Evolutionary conservation across 1,140 invertebrate species (phyloP), one percentile per base, ranked within the genome.

Genomic region (Papilio polyxenes): DNA sequence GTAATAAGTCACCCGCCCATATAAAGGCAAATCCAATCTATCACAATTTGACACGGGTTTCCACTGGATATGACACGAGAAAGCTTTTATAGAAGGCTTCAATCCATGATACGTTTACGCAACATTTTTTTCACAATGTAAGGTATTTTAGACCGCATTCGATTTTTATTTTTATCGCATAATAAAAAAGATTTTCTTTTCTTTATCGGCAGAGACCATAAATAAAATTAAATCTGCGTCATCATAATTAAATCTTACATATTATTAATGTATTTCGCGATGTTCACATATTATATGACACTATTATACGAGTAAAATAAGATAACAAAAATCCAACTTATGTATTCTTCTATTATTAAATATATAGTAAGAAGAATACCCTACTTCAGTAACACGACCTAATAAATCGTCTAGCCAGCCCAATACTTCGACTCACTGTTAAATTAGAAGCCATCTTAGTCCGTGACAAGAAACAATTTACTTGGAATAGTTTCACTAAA

Each of bases 21-120:
- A 81, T 85, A 87, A 48, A 88, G 84, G 86, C 81, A 87, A 91
- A 90, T 85, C 85, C 88, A 92, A 93, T 93, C 87, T 89, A 93
- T 93, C 92, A 93, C 89, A 89, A 89, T 90, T 90, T 92, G 92
- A 92, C 89, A 88, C 86, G 90, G 92, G 91, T 91, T 89, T 85
- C 81, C 85, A 85, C 85, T 83, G 84, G 82, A 85, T 81, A 85
- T 89, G 91, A 91, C 91, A 92, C 83, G 87, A 83, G 90, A 92
- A 92, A 81, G 90, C 89, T 92, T 92, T 92, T 89, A 90, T 84
- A 85, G 79, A 84, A 84, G 69, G 83, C 37, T 53, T 20, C 49
- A 78, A 23, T 76, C 59, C 65, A 48, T 51, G 59, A 31, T 48
- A 59, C 20, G 37, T 40, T 81, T 81, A 79, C 23, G 37, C 49